phyloP scores from a whole-genome alignment of 2,113 vertebrate species.

The Myotis davidii region DNA sequence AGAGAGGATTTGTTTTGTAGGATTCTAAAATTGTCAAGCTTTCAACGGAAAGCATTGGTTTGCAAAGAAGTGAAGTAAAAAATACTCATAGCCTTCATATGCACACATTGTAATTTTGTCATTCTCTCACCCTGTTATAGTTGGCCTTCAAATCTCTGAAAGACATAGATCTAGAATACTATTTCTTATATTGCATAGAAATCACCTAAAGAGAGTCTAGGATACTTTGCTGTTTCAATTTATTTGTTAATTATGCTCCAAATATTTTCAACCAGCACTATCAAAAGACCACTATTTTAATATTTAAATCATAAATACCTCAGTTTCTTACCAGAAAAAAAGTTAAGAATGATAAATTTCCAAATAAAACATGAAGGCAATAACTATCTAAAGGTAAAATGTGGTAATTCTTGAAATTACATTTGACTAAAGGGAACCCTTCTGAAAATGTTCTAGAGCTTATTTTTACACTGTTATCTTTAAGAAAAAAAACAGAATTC shows the following conservation, averaged over 20 bases:
- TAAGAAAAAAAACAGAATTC: neutral
- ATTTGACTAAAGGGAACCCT: neutral
- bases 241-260: neutral
- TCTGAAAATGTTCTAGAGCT: neutral
- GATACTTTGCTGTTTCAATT: neutral
- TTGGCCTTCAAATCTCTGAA: neutral
- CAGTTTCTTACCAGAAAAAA: neutral
- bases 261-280: neutral
- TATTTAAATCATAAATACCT: constrained; percentile 10
- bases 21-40: neutral
- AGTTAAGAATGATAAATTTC: neutral
- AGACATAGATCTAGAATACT: neutral
- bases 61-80: neutral
- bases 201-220: neutral
- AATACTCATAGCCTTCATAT: neutral
- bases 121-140: neutral
- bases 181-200: neutral
- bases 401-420: neutral
- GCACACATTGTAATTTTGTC: neutral
- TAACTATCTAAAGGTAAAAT: neutral
- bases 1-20: constrained; percentile 30
- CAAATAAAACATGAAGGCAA: neutral
- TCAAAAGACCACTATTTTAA: constrained; percentile 5
- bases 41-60: constrained; percentile 13
- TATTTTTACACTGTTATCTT: neutral